Evolutionary conservation across 2,888 invertebrate species (phyloP), one percentile per base, ranked within the genome.

Genomic region (Priapulus caudatus): DNA sequence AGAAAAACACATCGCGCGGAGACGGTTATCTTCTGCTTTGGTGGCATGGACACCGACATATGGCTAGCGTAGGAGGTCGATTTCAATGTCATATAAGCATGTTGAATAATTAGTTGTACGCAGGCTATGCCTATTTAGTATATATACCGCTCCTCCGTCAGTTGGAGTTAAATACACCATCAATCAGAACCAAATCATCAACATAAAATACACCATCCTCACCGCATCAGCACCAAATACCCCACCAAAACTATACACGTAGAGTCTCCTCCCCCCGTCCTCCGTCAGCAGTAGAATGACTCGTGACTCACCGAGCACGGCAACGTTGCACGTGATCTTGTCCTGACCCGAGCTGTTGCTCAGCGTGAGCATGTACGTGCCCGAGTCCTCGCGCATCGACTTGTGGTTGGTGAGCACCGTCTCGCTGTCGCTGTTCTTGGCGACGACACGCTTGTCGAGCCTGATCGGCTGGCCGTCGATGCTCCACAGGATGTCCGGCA

Each of bases 401-500:
- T 89, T 86, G 53, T 83, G 79, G 21, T 91, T 80, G 49, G 82
- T 80, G 55, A 92, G 75, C 67, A 83, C 86, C 0, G 89, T 90
- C 61, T 82, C 82, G 68, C 92, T 89, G 55, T 86, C 83, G 64
- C 86, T 87, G 65, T 84, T 84, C 1, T 79, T 75, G 57, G 92
- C 77, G 67, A 87, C 90, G 51, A 90, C 77, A 54, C 89, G 80
- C n/a, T 67, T 43, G 79, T 65, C 77, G 57, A 81, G 82, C 61
- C 86, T 86, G 47, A 91, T 75, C 4, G 83, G 77, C 58, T 79
- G 80, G 65, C 90, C 91, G 60, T 89, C 89, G 44, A 84, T 84
- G 69, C 86, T 86, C 91, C 97, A 95, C 43, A 84, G 80, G 0
- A 93, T 91, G 2, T 84, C 86, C 3, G 98, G 98, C 73, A 88